Percentiles rank a stretch among this genome's conserved stretches.
These are phyloP conservation scores for Tetranychus piercei DNA, from an alignment of 2,888 invertebrate genomes.

Conservation along the genomic window DNA sequence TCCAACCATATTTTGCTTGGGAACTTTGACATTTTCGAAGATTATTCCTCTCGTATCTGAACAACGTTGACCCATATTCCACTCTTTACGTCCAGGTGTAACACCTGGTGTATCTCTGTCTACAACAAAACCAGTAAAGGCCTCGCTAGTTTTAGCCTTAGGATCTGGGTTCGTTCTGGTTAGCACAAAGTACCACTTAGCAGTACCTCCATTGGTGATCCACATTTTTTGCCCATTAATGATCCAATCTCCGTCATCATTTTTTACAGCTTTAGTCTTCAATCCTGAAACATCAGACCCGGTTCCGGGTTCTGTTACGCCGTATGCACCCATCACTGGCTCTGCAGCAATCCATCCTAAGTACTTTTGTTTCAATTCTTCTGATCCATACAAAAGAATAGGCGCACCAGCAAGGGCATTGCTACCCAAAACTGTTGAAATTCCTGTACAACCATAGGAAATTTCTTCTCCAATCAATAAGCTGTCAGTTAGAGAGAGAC, in stretches of 20 bases:
- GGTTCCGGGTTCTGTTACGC: constrained; percentile 86
- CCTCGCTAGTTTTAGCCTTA: constrained; percentile 67
- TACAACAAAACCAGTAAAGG: constrained; percentile 91
- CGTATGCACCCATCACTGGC: constrained; percentile 48
- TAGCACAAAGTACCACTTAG: constrained; percentile 74
- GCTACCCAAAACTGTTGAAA: constrained; percentile 71
- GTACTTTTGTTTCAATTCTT: constrained; percentile 29
- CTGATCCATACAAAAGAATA: constrained; percentile 27
- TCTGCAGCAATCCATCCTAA: constrained; percentile 27
- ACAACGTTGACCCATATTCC: constrained; percentile 87
- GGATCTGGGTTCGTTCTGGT: constrained; percentile 83
- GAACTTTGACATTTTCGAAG: constrained; percentile 86
- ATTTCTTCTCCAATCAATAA: constrained; percentile 72
- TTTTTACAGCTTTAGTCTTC: constrained; percentile 75
- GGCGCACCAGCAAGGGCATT: constrained; percentile 48
- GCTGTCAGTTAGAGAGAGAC: constrained; percentile 51
- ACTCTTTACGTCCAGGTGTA: constrained; percentile 40
- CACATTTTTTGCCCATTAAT: constrained; percentile 91
- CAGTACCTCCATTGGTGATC: constrained; percentile 89
- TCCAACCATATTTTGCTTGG: constrained; percentile 70
- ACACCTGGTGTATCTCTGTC: constrained; percentile 65
- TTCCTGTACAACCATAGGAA: constrained; percentile 78
- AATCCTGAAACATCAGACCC: constrained; percentile 87
- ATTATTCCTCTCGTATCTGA: constrained; percentile 76
- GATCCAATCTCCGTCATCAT: constrained; percentile 70